phyloP scores from a whole-genome alignment of 2,113 vertebrate species.

The Noturus placidus region DNA sequence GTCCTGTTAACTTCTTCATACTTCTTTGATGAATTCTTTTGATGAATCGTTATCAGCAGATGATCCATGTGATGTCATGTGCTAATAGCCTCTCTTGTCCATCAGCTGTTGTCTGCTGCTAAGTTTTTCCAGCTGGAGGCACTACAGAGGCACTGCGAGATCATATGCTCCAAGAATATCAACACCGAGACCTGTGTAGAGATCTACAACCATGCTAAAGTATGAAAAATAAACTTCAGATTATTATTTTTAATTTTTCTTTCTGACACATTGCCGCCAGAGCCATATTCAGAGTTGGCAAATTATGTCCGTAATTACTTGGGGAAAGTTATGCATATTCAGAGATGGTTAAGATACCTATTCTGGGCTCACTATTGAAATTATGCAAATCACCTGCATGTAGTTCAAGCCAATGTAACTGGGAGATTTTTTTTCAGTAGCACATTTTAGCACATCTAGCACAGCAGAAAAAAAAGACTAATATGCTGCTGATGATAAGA shows the following conservation, averaged over 20 bases:
- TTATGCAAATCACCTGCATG: neutral
- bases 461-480: neutral
- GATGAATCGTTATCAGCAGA: neutral
- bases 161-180: conserved; percentile 96
- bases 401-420: neutral
- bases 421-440: neutral
- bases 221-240: conserved; percentile 51
- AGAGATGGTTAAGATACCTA: neutral
- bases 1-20: conserved; percentile 41
- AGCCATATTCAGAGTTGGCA: neutral
- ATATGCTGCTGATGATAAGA: neutral
- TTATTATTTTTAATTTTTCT: no score
- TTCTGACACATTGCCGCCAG: neutral
- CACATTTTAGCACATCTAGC: neutral
- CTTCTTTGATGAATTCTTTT: neutral
- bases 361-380: neutral
- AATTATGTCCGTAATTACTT: neutral
- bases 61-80: neutral
- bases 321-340: neutral
- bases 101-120: conserved; percentile 92
- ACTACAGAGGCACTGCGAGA: conserved; percentile 97
- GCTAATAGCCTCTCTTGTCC: conserved; percentile 41
- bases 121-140: conserved; percentile 98
- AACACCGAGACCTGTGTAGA: conserved; percentile 96
- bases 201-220: conserved; percentile 98